Evolutionary conservation across 2,888 invertebrate genomes (phyloP), one percentile per base, ranked within the genome.

Genomic region (Diaperis boleti): DNA sequence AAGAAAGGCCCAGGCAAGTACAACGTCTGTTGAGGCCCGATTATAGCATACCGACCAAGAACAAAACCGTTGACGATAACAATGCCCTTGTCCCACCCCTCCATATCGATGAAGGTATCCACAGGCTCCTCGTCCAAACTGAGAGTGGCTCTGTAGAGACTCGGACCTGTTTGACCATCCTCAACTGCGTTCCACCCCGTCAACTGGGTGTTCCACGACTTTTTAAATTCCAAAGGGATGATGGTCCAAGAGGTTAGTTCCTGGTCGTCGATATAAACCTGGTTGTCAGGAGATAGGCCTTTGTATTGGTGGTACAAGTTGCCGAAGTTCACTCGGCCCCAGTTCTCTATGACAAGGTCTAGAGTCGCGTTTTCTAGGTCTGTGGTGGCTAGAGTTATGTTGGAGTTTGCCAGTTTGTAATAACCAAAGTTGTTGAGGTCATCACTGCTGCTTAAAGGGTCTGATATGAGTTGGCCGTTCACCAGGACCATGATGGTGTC

Each of bases 1-100:
- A 94, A 84, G 77, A 90, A 86, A 0, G 92, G 87, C 0, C 89
- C 92, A 0, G 96, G 96, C 18, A 95, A 83, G 78, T 94, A 96
- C 0, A 95, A 82, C 0, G 92, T 92, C 63, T 90, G 84, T 79
- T 94, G 92, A 0, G 96, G 96, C 0, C 96, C 95, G 33, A 86
- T 84, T 0, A 84, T 76, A 0, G 90, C 88, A 79, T 95, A 95
- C 39, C 96, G 85, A 0, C 96, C 96, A 14, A 96, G 83, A 77
- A 95, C 94, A 74, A 92, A 87, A 0, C 92, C 92, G 77, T 96
- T 96, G 0, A 96, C 82, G 79, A 92, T 92, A 0, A 92, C 88
- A 62, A 91, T 86, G 1, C 96, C 96, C 84, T 95, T 95, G 52
- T 87, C 88, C 96, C 96, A 96, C n/a, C 87, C 88, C 37, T 85